Conservation (phyloP, 1,140 invertebrate genomes). For the Chironomus tepperi region DNA sequence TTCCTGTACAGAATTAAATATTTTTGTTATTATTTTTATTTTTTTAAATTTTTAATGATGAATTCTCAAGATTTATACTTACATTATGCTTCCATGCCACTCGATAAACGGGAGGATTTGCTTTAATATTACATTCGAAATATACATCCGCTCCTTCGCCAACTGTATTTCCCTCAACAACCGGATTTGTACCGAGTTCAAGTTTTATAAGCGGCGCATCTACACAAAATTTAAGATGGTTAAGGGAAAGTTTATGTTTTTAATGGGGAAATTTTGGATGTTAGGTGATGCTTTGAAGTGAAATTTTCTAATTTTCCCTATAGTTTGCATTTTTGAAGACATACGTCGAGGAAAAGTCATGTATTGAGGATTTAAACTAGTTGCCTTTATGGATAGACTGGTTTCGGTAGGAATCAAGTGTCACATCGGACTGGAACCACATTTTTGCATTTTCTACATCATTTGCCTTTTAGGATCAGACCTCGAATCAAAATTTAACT, state of each 20-base stretch:
- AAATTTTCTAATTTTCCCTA: too few relatives aligned
- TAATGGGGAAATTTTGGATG: background rate
- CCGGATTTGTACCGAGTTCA: constrained; percentile 51
- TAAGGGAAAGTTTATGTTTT: background rate
- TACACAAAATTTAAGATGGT: constrained; percentile 40
- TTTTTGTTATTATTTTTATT: background rate
- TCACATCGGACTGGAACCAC: too few relatives aligned
- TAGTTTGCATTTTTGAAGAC: too few relatives aligned
- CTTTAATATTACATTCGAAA: constrained; percentile 68
- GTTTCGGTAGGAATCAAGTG: too few relatives aligned
- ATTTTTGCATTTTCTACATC: too few relatives aligned
- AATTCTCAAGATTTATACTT: constrained; percentile 40
- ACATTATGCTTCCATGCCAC: constrained; percentile 62
- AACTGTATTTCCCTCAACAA: constrained; percentile 53
- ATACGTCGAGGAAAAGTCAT: too few relatives aligned
- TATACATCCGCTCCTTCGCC: constrained; percentile 66
- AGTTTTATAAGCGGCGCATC: constrained; percentile 57
- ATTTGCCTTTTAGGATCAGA: too few relatives aligned
- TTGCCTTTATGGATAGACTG: too few relatives aligned
- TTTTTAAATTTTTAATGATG: background rate
- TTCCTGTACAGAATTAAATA: constrained; percentile 38
- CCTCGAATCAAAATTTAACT: too few relatives aligned
- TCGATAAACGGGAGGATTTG: constrained; percentile 62
- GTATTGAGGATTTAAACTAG: too few relatives aligned
- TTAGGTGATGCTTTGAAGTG: too few relatives aligned